Evolutionary conservation across 2,113 vertebrate genomes (phyloP).

Genomic region (Propithecus coquereli): DNA sequence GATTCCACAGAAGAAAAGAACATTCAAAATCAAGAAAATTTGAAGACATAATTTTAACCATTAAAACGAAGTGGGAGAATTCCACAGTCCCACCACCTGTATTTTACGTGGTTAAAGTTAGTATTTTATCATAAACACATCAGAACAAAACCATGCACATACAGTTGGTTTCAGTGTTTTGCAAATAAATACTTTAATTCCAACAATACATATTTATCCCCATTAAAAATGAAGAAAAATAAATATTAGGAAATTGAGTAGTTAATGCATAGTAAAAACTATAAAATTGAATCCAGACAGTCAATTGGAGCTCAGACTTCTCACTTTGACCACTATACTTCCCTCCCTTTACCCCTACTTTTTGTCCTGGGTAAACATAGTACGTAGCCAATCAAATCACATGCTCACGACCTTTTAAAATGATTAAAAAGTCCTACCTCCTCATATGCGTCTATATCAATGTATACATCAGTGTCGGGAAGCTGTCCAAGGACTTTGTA

Average conservation of each 20-base stretch:
- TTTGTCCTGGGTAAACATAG: background rate
- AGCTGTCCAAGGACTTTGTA: conserved; percentile 91
- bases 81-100: background rate
- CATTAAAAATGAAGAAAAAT: background rate
- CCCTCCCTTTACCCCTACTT: background rate
- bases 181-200: background rate
- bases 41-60: background rate
- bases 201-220: background rate
- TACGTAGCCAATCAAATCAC: background rate
- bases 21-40: conserved; percentile 4
- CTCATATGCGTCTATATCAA: conserved; percentile 90
- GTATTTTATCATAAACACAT: conserved; percentile 4
- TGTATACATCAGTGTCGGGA: conserved; percentile 91
- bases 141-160: background rate
- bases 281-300: background rate
- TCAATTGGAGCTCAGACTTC: background rate
- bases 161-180: background rate
- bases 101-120: background rate
- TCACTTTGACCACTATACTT: background rate
- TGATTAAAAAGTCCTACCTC: conserved; percentile 84
- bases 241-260: background rate
- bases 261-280: background rate
- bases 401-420: background rate
- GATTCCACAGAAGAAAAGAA: background rate
- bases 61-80: background rate